Base-by-base conservation (phyloP, 2,113 vertebrate species). In the Lepidiolamprologus cunningtoni region DNA sequence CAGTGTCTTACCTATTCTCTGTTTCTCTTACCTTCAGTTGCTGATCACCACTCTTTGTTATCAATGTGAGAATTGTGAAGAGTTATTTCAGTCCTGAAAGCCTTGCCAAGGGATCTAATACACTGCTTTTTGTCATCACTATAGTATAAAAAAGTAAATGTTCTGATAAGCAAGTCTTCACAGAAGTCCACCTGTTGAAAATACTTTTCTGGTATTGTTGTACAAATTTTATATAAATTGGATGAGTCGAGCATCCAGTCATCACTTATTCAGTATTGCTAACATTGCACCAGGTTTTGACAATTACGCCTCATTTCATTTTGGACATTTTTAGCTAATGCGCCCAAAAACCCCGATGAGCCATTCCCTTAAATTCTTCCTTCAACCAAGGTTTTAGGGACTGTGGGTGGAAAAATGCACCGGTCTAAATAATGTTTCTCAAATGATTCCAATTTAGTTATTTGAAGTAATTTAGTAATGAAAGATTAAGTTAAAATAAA, bases 281-380 rank as follows among this genome's bases (percentile, higher is more conserved):
- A 28, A 31, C 31, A 78, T 78, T 78, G 71, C 10, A 78, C 26
- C 16, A 50, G 16, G 26, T 78, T 78, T 52, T 52, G 73, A 50
- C 45, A 78, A 13, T 78, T 31, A 52, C 1, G 7, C 45, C 26
- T 78, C 2, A 50, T 50, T 31, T 19, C 71, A 50, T 28, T 78
- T 78, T 50, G 9, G 26, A 50, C 9, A 12, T 50, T 78, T 78
- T 31, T 50, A 28, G 23, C 42, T 47, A 45, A 47, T 73, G 13
- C 5, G 3, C 9, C 21, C 5, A 6, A 28, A 76, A 33, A 63
- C 19, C 1, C 0, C 1, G 6, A 76, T 28, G 42, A 47, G 71
- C 23, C 23, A 19, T 50, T 50, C 9, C 16, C 23, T 76, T 17
- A 47, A 45, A 50, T 76, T 31, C 23, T 28, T 76, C 23, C 23